Base-by-base conservation (phyloP, 2,797 vertebrate species). In the Thalassophryne amazonica region DNA sequence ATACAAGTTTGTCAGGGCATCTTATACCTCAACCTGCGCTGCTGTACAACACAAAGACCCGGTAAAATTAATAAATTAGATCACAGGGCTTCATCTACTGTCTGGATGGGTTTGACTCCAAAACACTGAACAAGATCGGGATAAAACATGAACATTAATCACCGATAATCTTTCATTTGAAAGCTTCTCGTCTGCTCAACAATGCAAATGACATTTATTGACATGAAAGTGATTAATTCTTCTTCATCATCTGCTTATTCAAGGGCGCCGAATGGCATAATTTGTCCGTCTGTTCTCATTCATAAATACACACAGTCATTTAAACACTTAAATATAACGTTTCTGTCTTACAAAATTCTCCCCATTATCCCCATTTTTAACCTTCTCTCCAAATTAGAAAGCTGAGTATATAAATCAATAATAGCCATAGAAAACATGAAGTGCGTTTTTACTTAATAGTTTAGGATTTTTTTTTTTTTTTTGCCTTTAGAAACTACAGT, bases 351-450 rank as follows among this genome's bases (percentile, higher is more conserved):
- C 60, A 80, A 70, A 81, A 68, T 43, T 59, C 38, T 59, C 35
- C 51, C 58, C 68, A 62, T 24, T 80, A 40, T 42, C 61, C 32
- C 55, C 63, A 54, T 65, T 72, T 56, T 58, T 41, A 63, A 40
- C 35, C 35, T 46, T 30, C 60, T 78, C 69, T 57, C 38, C 72
- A 34, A 69, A 21, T 55, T 52, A 57, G 48, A 77, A n/a, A 30
- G 57, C 46, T 46, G 50, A 67, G 49, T 39, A 49, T 76, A 73
- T 55, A 73, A 72, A 79, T 73, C 30, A 64, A 74, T 57, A 23
- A 61, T 59, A 71, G 70, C 59, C 58, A 83, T 69, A 73, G 60
- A 84, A 80, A 81, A 80, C n/a, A 21, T 59, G 71, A 85, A 88
- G 86, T 76, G 85, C 85, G 73, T 79, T 47, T 83, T 67, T 16